These are phyloP conservation scores for Varroa destructor DNA, from an alignment of 1,140 invertebrate species.

Conservation along the genomic window DNA sequence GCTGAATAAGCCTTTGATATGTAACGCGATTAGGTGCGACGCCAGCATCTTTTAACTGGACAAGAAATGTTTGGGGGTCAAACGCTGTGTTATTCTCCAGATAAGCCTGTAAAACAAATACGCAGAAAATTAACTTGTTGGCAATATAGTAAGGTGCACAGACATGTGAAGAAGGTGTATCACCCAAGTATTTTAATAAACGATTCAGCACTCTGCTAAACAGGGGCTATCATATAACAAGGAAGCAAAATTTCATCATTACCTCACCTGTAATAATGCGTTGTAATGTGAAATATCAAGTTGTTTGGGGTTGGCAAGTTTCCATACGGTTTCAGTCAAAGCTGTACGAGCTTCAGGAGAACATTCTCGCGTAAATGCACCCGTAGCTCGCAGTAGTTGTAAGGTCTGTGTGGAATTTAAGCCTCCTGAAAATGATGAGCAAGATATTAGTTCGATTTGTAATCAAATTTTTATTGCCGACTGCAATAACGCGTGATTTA, in stretches of 20 bases:
- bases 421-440: no score
- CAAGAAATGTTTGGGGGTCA: not conserved
- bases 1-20: constrained; percentile 17
- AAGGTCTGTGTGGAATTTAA: not conserved
- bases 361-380: not conserved
- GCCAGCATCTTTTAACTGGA: not conserved
- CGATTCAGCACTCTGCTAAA: no score
- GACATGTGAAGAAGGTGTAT: no score
- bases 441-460: no score
- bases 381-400: not conserved
- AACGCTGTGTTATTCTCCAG: constrained; percentile 1
- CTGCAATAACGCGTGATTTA: no score
- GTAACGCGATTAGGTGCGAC: constrained; percentile 9
- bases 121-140: no score
- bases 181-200: no score
- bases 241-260: not conserved
- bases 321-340: not conserved
- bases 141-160: no score
- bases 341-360: not conserved
- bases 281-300: constrained; percentile 23
- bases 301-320: not conserved
- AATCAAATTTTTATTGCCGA: no score
- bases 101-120: not conserved
- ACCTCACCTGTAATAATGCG: not conserved
- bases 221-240: no score